Evolutionary conservation across 2,797 vertebrate species (phyloP).

Genomic region (Hydrolagus colliei): DNA sequence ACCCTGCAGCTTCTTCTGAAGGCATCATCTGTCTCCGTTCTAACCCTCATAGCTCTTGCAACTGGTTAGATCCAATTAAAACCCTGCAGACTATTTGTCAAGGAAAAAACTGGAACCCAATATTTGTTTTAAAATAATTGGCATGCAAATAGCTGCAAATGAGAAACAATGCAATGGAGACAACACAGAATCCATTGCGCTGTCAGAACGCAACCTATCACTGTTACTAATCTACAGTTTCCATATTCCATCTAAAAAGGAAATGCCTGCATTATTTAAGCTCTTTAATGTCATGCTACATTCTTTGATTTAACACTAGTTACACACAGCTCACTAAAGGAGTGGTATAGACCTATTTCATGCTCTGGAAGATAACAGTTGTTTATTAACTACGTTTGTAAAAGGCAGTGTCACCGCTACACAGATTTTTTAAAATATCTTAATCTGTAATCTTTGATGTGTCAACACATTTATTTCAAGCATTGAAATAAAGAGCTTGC

Average conservation of each 20-base stretch:
- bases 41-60: constrained; percentile 61
- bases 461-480: constrained; percentile 22
- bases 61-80: constrained; percentile 64
- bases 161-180: constrained; percentile 39
- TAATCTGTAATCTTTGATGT: constrained; percentile 31
- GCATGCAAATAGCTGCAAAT: constrained; percentile 57
- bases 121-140: constrained; percentile 65
- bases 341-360: constrained; percentile 28
- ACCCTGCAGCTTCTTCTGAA: constrained; percentile 59
- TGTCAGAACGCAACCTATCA: constrained; percentile 32
- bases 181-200: constrained; percentile 31
- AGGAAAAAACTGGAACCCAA: constrained; percentile 55
- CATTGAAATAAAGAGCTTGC: constrained; percentile 12
- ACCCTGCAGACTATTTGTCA: constrained; percentile 64
- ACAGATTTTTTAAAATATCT: neutral
- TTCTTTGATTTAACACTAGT: constrained; percentile 38
- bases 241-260: constrained; percentile 28
- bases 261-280: constrained; percentile 34
- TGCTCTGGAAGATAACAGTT: constrained; percentile 20
- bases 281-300: constrained; percentile 34
- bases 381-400: constrained; percentile 18
- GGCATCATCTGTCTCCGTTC: constrained; percentile 63
- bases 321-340: constrained; percentile 28
- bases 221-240: constrained; percentile 30
- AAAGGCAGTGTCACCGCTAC: constrained; percentile 14